These are phyloP conservation scores for Myzus persicae DNA, from an alignment of 1,140 invertebrate genomes.

Conservation along the genomic window DNA sequence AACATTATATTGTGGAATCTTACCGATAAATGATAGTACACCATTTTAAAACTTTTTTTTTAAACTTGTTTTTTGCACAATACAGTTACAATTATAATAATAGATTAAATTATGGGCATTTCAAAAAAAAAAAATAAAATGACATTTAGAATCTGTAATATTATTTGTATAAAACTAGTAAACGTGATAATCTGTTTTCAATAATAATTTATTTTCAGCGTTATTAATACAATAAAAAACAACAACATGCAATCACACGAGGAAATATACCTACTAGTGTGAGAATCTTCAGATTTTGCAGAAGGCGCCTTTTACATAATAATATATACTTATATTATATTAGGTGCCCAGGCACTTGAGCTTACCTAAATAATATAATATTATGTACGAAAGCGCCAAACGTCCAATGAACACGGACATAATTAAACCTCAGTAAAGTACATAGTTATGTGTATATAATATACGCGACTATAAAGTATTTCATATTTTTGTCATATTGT, in stretches of 20 bases:
- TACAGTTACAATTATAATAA: too few relatives aligned
- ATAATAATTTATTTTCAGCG: neutral
- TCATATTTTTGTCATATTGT: neutral
- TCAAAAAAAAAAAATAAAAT: too few relatives aligned
- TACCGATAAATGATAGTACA: neutral
- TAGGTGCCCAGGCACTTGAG: neutral
- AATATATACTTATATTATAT: neutral
- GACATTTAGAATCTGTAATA: neutral
- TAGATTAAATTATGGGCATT: too few relatives aligned
- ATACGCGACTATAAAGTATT: neutral
- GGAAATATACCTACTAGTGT: neutral
- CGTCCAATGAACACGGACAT: neutral
- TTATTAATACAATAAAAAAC: neutral
- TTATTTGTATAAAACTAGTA: neutral
- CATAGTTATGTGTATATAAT: neutral
- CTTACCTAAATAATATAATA: neutral
- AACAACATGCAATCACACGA: neutral
- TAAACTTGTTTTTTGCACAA: too few relatives aligned
- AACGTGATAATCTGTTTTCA: neutral
- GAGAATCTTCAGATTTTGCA: neutral
- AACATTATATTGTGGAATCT: neutral
- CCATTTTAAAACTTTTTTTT: neutral
- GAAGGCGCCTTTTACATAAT: neutral
- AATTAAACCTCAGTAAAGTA: neutral
- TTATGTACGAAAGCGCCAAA: neutral